Conservation (phyloP, 1,140 invertebrate species). For the Drosophila ercepeae region DNA sequence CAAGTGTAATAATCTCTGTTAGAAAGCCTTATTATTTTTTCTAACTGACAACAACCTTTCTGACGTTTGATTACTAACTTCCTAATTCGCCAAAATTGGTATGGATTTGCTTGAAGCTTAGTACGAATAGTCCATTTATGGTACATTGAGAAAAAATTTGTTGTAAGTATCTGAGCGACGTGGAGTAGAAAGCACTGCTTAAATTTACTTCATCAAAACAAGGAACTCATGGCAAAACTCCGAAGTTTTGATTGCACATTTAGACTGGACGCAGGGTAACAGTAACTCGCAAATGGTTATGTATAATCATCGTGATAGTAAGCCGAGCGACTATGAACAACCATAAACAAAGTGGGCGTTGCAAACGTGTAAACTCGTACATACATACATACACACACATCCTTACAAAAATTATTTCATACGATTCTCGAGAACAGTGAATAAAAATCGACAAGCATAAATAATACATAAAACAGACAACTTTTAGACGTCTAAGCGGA, state of each 20-base stretch:
- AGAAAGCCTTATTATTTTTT: neutral
- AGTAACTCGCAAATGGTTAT: neutral
- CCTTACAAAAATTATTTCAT: neutral
- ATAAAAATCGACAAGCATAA: slow-evolving; percentile 65
- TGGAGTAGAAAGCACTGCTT: no score
- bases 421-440: slow-evolving; percentile 8
- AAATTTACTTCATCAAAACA: no score
- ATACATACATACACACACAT: neutral
- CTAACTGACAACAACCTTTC: neutral
- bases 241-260: no score
- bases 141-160: neutral
- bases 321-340: neutral
- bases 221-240: no score
- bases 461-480: slow-evolving; percentile 50
- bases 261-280: no score
- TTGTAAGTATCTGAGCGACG: no score
- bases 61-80: neutral
- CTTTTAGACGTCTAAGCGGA: slow-evolving; percentile 8
- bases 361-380: neutral
- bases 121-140: neutral
- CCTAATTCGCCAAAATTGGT: neutral
- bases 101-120: neutral
- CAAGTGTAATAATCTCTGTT: slow-evolving; percentile 53
- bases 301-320: neutral
- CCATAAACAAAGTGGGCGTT: neutral